Base-by-base conservation (phyloP, 1,140 invertebrate species). In the Ips typographus region DNA sequence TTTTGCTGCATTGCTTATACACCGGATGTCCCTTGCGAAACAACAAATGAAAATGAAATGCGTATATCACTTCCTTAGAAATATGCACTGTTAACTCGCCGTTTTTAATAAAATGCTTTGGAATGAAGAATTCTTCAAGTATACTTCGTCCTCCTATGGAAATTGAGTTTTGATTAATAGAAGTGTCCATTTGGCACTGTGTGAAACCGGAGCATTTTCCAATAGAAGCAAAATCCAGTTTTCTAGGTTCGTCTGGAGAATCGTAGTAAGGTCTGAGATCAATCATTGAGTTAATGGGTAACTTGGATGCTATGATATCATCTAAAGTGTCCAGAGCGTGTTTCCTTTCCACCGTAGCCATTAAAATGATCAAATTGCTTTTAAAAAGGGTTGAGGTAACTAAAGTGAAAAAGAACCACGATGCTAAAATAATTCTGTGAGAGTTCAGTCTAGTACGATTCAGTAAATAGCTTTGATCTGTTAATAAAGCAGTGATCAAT, bases 261-360 rank as follows among this genome's bases (percentile, higher is more conserved):
- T 39, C 39, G 40, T 57, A 57, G 22, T 57, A 57, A 6, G 59
- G 42, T 36, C 37, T 61, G 7, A 61, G 2, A 47, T 61, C 59
- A 47, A 61, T 44, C 59, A 47, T 61, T 36, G n/a, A 22, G 22
- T 61, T n/a, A 44, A 61, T 44, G n/a, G 59, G 59, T 47, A 61
- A 47, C 37, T 61, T 61, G 4, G 59, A 61, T 4, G 43, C 4
- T 5, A 22, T 47, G 5, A 61, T 38, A 47, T 43, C 59, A 8
- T 61, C 59, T 44, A 61, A 47, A 4, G 59, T 61, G 22, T 61
- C 42, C 8, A 61, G 6, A 36, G 59, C 6, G 36, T 61, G 7
- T 4, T n/a, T 61, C 36, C 44, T 44, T 39, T 22, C 22, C 3
- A n/a, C 5, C 4, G 42, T 61, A 1, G 6, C 59, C 6, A 4